A percentile compares a stretch with the other conserved stretches of the same genome.
Conservation (phyloP, 2,797 vertebrate species). For the Enteromius argenteus region DNA sequence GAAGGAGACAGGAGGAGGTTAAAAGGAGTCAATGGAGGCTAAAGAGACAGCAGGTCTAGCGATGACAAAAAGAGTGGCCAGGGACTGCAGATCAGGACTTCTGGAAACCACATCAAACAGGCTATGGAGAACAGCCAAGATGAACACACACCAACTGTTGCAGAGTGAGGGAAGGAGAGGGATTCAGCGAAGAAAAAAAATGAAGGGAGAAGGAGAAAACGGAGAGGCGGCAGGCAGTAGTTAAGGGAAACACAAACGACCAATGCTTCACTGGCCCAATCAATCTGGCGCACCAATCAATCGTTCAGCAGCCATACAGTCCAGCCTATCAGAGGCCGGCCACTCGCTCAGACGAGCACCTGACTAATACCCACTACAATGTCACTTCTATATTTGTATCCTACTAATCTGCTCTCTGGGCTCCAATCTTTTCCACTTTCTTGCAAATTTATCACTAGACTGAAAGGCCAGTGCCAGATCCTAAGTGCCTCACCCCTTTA, state of each 20-base stretch:
- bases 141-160: conserved; percentile 82
- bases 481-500: conserved; percentile 94
- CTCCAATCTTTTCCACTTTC: conserved; percentile 83
- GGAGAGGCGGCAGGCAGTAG: conserved; percentile 41
- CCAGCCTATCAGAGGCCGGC: conserved; percentile 77
- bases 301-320: conserved; percentile 63
- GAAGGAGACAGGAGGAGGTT: conserved; percentile 81
- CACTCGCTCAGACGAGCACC: conserved; percentile 81
- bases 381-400: conserved; percentile 87
- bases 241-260: conserved; percentile 60
- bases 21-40: conserved; percentile 87
- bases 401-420: conserved; percentile 82
- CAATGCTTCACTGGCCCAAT: conserved; percentile 57
- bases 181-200: conserved; percentile 48
- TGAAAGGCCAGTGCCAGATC: conserved; percentile 86
- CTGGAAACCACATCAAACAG: conserved; percentile 87
- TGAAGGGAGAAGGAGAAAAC: conserved; percentile 51
- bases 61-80: conserved; percentile 82
- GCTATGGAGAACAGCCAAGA: conserved; percentile 80
- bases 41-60: conserved; percentile 86
- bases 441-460: conserved; percentile 94
- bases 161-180: conserved; percentile 55
- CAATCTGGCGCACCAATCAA: conserved; percentile 65
- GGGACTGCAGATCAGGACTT: conserved; percentile 82
- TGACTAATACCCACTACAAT: conserved; percentile 84